Percentiles rank a stretch among this genome's conserved stretches.
These are phyloP conservation scores for Limonius californicus DNA, from an alignment of 1,140 invertebrate species.

Conservation along the genomic window DNA sequence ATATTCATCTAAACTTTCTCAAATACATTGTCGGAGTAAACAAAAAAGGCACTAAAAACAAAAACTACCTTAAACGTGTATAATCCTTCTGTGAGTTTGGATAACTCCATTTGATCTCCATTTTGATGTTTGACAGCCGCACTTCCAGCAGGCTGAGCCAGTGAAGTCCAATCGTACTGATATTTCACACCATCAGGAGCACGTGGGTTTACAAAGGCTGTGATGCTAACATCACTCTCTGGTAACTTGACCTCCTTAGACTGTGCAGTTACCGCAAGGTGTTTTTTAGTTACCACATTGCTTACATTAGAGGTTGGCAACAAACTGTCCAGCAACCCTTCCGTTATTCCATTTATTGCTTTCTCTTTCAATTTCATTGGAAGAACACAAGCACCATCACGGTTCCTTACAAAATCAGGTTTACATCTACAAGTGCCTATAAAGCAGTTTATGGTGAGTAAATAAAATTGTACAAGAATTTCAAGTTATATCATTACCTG, in stretches of 20 bases:
- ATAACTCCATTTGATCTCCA: constrained; percentile 60
- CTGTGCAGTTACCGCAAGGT: constrained; percentile 73
- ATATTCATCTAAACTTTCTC: too few species aligned
- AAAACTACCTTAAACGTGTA: constrained; percentile 90
- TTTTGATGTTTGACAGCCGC: constrained; percentile 85
- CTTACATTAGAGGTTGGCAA: constrained; percentile 32
- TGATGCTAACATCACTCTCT: constrained; percentile 71
- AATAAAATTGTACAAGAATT: background rate
- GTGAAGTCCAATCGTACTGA: constrained; percentile 83
- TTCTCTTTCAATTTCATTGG: constrained; percentile 27
- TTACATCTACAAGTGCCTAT: constrained; percentile 66
- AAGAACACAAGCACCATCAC: constrained; percentile 48
- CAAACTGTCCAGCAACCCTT: constrained; percentile 43
- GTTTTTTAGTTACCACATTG: constrained; percentile 51
- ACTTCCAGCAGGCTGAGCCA: constrained; percentile 76
- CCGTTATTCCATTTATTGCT: constrained; percentile 30
- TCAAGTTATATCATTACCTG: constrained; percentile 27
- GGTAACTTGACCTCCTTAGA: constrained; percentile 71
- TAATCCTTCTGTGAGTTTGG: constrained; percentile 75
- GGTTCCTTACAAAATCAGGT: constrained; percentile 54
- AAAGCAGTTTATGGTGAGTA: too few species aligned
- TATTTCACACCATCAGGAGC: constrained; percentile 57
- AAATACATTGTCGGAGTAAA: too few species aligned
- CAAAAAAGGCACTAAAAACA: too few species aligned
- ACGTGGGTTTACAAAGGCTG: constrained; percentile 76